These are phyloP conservation scores for Timema podura DNA, from an alignment of 2,888 invertebrate genomes.

Conservation along the genomic window DNA sequence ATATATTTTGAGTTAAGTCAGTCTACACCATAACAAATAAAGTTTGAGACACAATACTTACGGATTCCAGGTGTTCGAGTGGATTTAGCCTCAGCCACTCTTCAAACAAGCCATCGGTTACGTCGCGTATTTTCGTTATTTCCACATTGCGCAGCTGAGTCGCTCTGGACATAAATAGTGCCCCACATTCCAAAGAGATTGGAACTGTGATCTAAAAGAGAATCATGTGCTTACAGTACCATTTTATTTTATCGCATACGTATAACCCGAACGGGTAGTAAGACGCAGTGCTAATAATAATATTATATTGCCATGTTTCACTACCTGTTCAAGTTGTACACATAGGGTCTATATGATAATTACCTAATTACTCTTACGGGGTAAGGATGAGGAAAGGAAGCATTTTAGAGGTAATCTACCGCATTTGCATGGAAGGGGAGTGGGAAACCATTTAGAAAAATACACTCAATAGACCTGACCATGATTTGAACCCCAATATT, in stretches of 20 bases:
- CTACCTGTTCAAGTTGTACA: no score
- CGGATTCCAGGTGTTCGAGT: slow-evolving; percentile 23
- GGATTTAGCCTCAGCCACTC: slow-evolving; percentile 25
- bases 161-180: slow-evolving; percentile 20
- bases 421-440: no score
- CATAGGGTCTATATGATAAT: background rate
- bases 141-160: slow-evolving; percentile 22
- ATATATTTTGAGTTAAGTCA: no score
- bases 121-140: slow-evolving; percentile 22
- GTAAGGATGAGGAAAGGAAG: no score
- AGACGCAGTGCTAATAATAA: no score
- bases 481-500: no score
- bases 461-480: no score
- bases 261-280: no score
- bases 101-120: slow-evolving; percentile 22
- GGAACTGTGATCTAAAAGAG: slow-evolving; percentile 18
- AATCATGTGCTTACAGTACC: background rate
- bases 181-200: slow-evolving; percentile 23
- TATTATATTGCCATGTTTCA: no score
- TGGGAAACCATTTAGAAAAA: no score
- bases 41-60: slow-evolving; percentile 13
- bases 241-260: background rate
- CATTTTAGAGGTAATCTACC: no score
- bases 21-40: no score
- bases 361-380: background rate